Base-by-base conservation (phyloP, 2,888 invertebrate genomes). In the Pachymerium ferrugineum region DNA sequence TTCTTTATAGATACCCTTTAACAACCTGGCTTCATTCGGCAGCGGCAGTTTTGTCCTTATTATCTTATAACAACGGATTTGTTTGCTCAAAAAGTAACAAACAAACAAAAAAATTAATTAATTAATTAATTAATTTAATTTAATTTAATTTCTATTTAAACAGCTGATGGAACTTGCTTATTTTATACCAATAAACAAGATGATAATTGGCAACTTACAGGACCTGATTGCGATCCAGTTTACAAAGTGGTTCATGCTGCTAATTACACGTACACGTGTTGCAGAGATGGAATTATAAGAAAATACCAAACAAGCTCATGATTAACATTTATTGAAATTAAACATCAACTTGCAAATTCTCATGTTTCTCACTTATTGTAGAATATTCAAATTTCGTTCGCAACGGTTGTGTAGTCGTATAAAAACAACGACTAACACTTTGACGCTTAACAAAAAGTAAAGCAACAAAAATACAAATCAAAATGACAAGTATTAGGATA, bases 161-260 rank as follows among this genome's bases (percentile, higher is more conserved):
- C 16, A 76, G 86, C 87, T 82, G 89, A 89, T 79, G 90, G 90
- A 0, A 86, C 86, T 0, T 87, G 88, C 78, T 86, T 86, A 47
- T 85, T 85, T 10, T 80, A 86, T 35, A 85, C 85, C 16, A 78
- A 84, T 54, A 79, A 81, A 19, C 81, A 82, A 73, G 78, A 81
- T 35, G 77, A 80, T 30, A 80, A 84, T 74, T 83, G 87, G 0
- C 87, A 88, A 75, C 81, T 90, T n/a, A 89, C 89, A 6, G 90
- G 90, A 0, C 84, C 89, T 0, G 88, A 90, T 79, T 88, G 86
- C 81, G 90, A 90, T 78, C 89, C 89, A 0, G 85, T 91, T 16
- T 86, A 89, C 80, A 87, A 86, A 77, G 81, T 89, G 30, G 82
- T 85, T 0, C 85, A 85, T 76, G 88, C 88, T 79, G 86, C 86